Evolutionary conservation across 2,113 vertebrate genomes (phyloP).

Genomic region (Menura novaehollandiae): DNA sequence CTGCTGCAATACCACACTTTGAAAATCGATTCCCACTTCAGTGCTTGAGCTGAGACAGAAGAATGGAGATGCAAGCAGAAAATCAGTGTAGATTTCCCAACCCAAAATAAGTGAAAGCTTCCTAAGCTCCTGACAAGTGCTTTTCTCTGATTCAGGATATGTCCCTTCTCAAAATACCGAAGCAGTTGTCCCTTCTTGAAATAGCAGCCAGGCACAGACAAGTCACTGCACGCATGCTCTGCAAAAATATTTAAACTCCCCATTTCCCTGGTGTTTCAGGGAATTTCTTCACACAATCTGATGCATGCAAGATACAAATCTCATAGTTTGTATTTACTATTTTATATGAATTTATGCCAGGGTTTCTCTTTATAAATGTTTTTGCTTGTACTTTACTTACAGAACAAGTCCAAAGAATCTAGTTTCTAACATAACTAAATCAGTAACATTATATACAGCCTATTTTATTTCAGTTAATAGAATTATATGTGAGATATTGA

Average conservation of each 20-base stretch:
- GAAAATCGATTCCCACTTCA: not conserved
- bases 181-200: not conserved
- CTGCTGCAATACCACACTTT: not conserved
- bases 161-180: not conserved
- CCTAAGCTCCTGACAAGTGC: not conserved
- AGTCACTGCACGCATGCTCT: not conserved
- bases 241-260: not conserved
- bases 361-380: not conserved
- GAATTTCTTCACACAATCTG: not conserved
- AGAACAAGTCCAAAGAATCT: not conserved
- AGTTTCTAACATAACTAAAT: not conserved
- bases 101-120: not conserved
- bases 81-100: not conserved
- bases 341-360: not conserved
- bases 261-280: not conserved
- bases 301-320: not conserved
- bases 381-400: not conserved
- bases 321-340: not conserved
- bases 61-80: not conserved
- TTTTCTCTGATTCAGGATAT: not conserved
- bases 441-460: not conserved
- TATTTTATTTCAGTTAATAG: not conserved
- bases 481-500: not conserved
- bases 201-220: not conserved
- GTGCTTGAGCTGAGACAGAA: not conserved